A percentile compares a stretch with the other conserved stretches of the same genome.
Evolutionary conservation across 92 coral and sea anemone genomes (phyloP).

Genomic region (Muricea muricata): DNA sequence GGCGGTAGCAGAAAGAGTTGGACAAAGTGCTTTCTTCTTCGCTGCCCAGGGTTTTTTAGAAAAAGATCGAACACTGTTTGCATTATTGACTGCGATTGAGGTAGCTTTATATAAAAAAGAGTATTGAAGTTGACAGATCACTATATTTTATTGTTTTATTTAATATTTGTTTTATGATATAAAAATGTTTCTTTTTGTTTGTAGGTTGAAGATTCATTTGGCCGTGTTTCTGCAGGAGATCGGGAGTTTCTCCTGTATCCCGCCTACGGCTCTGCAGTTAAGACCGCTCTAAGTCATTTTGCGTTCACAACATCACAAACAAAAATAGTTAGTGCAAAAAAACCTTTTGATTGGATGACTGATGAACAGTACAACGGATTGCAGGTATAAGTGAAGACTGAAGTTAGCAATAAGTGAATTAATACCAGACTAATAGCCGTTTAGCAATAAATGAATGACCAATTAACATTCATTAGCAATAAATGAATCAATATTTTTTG

Average conservation of each 20-base stretch:
- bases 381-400: slow-evolving; percentile 88
- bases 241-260: slow-evolving; percentile 97
- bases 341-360: slow-evolving; percentile 98
- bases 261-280: slow-evolving; percentile 90
- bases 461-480: too few relatives aligned
- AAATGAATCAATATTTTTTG: too few relatives aligned
- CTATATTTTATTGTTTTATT: neutral
- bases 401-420: neutral
- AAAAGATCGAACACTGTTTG: slow-evolving; percentile 83
- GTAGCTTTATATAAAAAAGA: slow-evolving; percentile 32
- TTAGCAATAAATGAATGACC: too few relatives aligned
- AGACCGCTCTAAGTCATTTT: slow-evolving; percentile 80
- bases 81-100: slow-evolving; percentile 88
- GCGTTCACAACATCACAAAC: slow-evolving; percentile 71
- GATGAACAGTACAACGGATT: slow-evolving; percentile 87
- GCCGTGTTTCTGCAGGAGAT: slow-evolving; percentile 92
- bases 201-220: slow-evolving; percentile 94
- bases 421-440: too few relatives aligned
- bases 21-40: slow-evolving; percentile 93
- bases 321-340: slow-evolving; percentile 72
- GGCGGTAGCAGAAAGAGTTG: slow-evolving; percentile 95
- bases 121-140: neutral
- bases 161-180: too few relatives aligned
- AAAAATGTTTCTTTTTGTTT: neutral
- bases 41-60: slow-evolving; percentile 87